Base-by-base conservation (phyloP, 2,797 vertebrate genomes). In the Eulemur rubriventer region DNA sequence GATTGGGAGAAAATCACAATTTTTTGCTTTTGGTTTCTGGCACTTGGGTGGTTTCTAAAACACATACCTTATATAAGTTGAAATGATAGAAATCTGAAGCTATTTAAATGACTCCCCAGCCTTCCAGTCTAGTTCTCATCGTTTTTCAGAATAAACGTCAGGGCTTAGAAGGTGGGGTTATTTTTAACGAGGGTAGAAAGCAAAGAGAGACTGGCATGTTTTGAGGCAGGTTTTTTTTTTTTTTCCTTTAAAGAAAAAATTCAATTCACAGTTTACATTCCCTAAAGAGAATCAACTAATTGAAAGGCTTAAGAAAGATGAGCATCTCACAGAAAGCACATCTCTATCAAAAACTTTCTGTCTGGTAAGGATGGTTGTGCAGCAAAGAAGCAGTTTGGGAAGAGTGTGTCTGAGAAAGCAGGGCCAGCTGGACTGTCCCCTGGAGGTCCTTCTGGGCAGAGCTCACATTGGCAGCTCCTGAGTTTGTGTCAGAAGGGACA, bases 131-230 rank as follows among this genome's bases (percentile, higher is more conserved):
- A n/a, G 72, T 81, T 97, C 89, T 84, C 94, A 91, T 91, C 12
- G 35, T 82, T 96, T 82, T 96, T 95, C 95, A 82, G 94, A 88
- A 97, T 87, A 79, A 89, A 95, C 41, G 48, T 88, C 95, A 97
- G 84, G 17, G 87, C 93, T 97, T 88, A 52, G 84, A 94, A 84
- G 46, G 24, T 48, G 52, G 91, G 61, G 41, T 88, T 97, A 96
- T 97, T 98, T 98, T 97, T 97, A 97, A 76, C 85, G 8, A 16
- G 61, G 63, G 41, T 63, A 70, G 78, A 95, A 92, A 95, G 92
- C 81, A 79, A 46, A 84, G 88, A 38, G 30, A 94, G 94, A 96
- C 81, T 94, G 94, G 76, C 63, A 80, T 96, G 93, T 96, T 97
- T 96, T 22, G 88, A 96, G 88, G 92, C 80, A 75, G 14, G 41